Base-by-base conservation (phyloP, 2,888 invertebrate genomes). In the Leptarthrus brevirostris region DNA sequence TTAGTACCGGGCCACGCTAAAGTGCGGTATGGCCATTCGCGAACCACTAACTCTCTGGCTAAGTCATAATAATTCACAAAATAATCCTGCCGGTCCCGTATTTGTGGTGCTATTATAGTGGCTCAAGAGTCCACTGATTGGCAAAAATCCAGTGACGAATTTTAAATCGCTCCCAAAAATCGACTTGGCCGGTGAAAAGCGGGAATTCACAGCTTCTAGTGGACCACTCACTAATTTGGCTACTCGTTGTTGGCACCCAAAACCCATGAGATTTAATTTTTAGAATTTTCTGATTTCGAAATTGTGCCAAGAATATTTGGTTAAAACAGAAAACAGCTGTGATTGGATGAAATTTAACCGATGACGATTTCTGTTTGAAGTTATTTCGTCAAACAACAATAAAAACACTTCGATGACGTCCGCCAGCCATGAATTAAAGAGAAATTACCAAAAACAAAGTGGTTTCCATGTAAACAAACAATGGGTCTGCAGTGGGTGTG, bases 81-180 rank as follows among this genome's bases (percentile, higher is more conserved):
- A 34, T 18, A 18, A 36, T 2, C 58, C 36, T 34, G 2, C n/a
- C 36, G 18, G 18, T 10, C n/a, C 12, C 34, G 14, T 18, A 8
- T 20, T 18, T 30, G 34, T 8, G 30, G 26, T 18, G 16, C 58
- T 36, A 54, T 58, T 58, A 20, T 36, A 58, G 34, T 58, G 36
- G 58, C 16, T 36, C 34, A 6, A 22, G 2, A 16, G 36, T 34
- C n/a, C 14, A 24, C 47, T 18, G 64, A 4, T 8, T 14, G 16
- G 64, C 64, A 40, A n/a, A 40, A n/a, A n/a, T 40, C 40, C 40
- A 40, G 40, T 24, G 44, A 36, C 0, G 12, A 2, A 61, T 61
- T 61, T 61, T 20, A 61, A 64, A 64, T 18, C 26, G 36, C 24
- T 64, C 64, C 47, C 44, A 64, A 64, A 64, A 64, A 64, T 22